These are phyloP conservation scores for Apamea epomidion DNA, from an alignment of 2,888 invertebrate genomes.

Conservation along the genomic window DNA sequence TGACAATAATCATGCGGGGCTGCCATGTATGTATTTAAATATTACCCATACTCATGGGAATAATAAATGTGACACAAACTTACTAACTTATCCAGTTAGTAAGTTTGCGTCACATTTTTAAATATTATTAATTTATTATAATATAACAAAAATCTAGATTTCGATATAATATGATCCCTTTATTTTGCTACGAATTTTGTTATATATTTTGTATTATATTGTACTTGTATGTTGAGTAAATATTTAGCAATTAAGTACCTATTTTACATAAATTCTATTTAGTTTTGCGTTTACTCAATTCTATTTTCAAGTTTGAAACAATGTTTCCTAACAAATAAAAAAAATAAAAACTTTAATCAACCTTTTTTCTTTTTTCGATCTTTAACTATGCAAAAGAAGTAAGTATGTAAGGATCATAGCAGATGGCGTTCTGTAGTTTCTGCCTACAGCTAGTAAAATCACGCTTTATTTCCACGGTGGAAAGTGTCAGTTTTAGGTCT, in stretches of 20 bases:
- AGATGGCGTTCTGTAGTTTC: neutral
- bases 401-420: neutral
- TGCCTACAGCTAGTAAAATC: neutral
- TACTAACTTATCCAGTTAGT: neutral
- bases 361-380: neutral
- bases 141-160: neutral
- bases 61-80: too few species aligned
- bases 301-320: neutral
- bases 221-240: neutral
- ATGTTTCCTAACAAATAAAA: neutral
- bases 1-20: neutral
- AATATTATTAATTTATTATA: neutral
- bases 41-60: conserved; percentile 10
- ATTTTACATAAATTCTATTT: neutral
- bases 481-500: neutral
- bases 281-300: neutral
- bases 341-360: neutral
- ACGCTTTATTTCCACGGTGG: neutral
- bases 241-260: neutral
- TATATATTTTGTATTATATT: too few species aligned
- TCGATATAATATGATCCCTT: too few species aligned
- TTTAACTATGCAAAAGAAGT: neutral
- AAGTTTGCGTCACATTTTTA: neutral
- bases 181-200: neutral
- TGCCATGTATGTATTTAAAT: neutral